Percentiles rank a stretch among this genome's conserved stretches.
phyloP scores from a whole-genome alignment of 2,797 vertebrate genomes.

The Crenuchus spilurus region DNA sequence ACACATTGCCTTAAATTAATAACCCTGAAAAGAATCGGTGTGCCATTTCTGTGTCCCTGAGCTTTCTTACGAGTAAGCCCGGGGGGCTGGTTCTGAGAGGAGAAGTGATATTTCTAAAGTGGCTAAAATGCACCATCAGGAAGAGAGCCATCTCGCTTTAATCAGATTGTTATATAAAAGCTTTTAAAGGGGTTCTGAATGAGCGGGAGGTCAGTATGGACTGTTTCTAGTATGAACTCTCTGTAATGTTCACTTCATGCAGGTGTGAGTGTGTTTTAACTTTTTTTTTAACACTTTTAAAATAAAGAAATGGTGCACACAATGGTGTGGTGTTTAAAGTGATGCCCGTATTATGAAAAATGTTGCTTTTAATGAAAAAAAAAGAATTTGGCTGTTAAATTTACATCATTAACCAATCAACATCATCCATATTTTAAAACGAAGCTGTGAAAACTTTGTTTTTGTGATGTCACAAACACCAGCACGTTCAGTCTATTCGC shows the following conservation, averaged over 20 bases:
- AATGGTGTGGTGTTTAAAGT: no score
- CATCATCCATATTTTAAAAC: no score
- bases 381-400: no score
- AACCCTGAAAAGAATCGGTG: constrained; percentile 3
- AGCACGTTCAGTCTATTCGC: no score
- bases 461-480: no score
- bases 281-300: not conserved
- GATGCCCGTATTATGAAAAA: no score
- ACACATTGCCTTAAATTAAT: constrained; percentile 28
- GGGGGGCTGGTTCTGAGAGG: constrained; percentile 26
- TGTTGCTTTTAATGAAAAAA: no score
- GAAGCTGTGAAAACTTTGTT: no score
- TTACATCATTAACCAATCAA: no score
- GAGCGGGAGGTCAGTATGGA: not conserved
- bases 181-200: constrained; percentile 34
- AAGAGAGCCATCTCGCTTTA: constrained; percentile 29
- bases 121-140: constrained; percentile 27
- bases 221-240: constrained; percentile 9
- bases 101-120: constrained; percentile 42
- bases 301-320: no score
- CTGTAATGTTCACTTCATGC: not conserved
- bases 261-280: constrained; percentile 3
- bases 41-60: constrained; percentile 1
- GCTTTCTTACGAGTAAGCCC: constrained; percentile 6
- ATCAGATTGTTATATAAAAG: constrained; percentile 34